A percentile compares a stretch with the other conserved stretches of the same genome.
Conservation (phyloP, 1,140 invertebrate species). For the Leucophenga varia region DNA sequence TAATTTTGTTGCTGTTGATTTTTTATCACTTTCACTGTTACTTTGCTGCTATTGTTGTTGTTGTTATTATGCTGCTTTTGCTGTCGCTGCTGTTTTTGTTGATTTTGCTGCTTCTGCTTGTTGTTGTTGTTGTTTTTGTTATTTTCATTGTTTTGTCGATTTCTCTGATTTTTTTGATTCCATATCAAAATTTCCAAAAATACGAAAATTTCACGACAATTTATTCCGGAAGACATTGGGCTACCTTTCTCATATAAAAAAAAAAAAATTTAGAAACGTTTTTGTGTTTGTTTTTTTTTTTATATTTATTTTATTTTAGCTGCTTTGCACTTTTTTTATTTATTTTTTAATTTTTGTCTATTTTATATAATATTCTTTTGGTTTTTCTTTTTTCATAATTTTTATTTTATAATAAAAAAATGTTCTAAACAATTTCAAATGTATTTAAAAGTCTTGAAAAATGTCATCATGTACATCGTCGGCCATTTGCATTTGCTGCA, state of each 20-base stretch:
- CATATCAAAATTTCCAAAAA: slow-evolving; percentile 57
- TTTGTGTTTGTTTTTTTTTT: not conserved
- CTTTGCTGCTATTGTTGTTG: slow-evolving; percentile 20
- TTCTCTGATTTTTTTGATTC: slow-evolving; percentile 56
- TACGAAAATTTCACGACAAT: slow-evolving; percentile 57
- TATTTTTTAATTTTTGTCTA: slow-evolving; percentile 1
- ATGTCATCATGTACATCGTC: no score
- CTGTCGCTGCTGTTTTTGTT: slow-evolving; percentile 19
- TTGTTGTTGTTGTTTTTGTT: slow-evolving; percentile 34
- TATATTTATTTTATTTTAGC: slow-evolving; percentile 12
- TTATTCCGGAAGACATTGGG: slow-evolving; percentile 56
- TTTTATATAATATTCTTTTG: no score
- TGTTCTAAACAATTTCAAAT: no score
- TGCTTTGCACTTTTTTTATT: slow-evolving; percentile 16
- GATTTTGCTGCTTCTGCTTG: slow-evolving; percentile 21
- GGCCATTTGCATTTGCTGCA: no score
- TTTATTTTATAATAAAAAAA: no score
- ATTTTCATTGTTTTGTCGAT: slow-evolving; percentile 53
- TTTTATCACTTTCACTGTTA: slow-evolving; percentile 38
- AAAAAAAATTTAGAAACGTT: not conserved
- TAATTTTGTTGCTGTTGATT: slow-evolving; percentile 34
- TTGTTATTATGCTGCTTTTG: slow-evolving; percentile 1
- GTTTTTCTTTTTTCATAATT: no score
- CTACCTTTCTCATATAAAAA: slow-evolving; percentile 21
- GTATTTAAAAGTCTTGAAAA: no score